Base-by-base conservation (phyloP, 2,888 invertebrate species). In the Mylabris sibirica region DNA sequence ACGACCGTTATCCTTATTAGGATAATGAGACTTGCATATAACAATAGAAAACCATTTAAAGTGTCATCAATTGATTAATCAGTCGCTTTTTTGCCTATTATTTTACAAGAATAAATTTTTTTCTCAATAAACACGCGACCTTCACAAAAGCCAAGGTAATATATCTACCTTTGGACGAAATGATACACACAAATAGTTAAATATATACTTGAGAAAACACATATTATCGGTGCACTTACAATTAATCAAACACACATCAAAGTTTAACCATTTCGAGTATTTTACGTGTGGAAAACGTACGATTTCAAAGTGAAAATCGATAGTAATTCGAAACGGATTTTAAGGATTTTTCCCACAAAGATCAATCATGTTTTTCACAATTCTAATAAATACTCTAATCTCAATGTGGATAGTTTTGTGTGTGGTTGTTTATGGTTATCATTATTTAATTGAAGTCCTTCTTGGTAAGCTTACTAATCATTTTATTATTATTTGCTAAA, bases 391-490 rank as follows among this genome's bases (percentile, higher is more conserved):
- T 76, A 78, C 78, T 14, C 65, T 79, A 44, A 70, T 81, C 24
- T 78, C 80, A 30, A 74, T 83, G 53, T 85, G 85, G 85, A 75
- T 84, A 65, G 66, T 84, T 62, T 79, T 84, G 63, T 81, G 81
- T 63, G 69, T 78, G 20, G 77, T 78, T 66, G 72, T 83, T 60
- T 85, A 81, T 72, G 65, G 70, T 3, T 88, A 74, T 86, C 87
- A 80, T 78, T 89, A 89, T 79, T 85, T 89, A 84, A 84, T 89
- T 60, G 90, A 90, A 77, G 89, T 89, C 78, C 86, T 89, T 70
- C 86, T 89, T 77, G 90, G 90, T 90, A 83, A 89, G 89, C 86
- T 49, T 64, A 22, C 38, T 9, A 24, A 59, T 44, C 49, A 49
- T 49, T 20, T 41, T 9, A 49, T 8, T 8, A 49, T 20, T 1